Evolutionary conservation across 53 echinoderm and acorn worm genomes (phyloP).

Genomic region (Zoroaster sp.): DNA sequence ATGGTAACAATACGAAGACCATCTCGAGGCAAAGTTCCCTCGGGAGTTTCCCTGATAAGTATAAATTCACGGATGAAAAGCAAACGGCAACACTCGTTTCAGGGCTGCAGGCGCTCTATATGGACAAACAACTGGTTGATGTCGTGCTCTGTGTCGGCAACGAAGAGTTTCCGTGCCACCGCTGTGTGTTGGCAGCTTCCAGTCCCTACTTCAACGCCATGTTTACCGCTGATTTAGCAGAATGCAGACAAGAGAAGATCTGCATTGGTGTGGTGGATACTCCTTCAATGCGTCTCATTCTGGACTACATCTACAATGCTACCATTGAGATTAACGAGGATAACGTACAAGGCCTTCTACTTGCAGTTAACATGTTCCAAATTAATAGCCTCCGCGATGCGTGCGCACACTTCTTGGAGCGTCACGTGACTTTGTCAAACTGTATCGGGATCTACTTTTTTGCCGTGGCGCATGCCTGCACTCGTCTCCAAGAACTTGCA

Average conservation of each 20-base stretch:
- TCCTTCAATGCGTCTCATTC: conserved; percentile 77
- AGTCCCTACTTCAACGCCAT: conserved; percentile 73
- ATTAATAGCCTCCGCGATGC: conserved; percentile 90
- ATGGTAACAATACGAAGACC: conserved; percentile 15
- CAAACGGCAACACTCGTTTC: conserved; percentile 68
- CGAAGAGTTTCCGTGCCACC: conserved; percentile 92
- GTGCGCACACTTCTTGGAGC: conserved; percentile 89
- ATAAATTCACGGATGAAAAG: conserved; percentile 84
- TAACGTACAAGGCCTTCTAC: conserved; percentile 91
- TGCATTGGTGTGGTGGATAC: conserved; percentile 88
- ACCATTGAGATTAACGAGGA: conserved; percentile 91
- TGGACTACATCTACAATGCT: conserved; percentile 81
- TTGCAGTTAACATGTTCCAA: conserved; percentile 98
- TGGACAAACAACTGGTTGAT: conserved; percentile 69
- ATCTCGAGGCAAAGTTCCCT: conserved; percentile 50
- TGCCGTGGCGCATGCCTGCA: conserved; percentile 84
- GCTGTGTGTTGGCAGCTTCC: conserved; percentile 59
- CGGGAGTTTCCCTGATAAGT: conserved; percentile 88
- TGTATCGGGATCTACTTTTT: conserved; percentile 96
- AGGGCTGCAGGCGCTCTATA: conserved; percentile 78
- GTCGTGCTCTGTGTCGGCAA: conserved; percentile 82
- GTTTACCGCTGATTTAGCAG: conserved; percentile 64
- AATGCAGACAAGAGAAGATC: conserved; percentile 71
- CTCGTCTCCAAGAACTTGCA: conserved; percentile 77
- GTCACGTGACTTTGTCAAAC: conserved; percentile 81